Evolutionary conservation across 2,888 invertebrate genomes (phyloP).

Genomic region (Cyclophora punctaria): DNA sequence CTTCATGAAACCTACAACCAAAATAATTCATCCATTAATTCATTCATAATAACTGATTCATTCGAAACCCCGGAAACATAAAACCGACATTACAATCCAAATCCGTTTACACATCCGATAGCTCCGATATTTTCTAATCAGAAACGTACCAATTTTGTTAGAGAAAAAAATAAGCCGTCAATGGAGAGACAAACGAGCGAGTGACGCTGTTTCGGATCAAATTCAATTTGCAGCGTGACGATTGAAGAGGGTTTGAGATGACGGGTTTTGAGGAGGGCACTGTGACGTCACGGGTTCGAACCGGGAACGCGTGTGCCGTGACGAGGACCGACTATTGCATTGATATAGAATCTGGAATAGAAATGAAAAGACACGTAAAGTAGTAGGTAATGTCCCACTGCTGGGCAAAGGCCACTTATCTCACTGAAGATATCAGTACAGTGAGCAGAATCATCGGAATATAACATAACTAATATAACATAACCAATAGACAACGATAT

Average conservation of each 20-base stretch:
- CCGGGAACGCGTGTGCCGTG: slow-evolving; percentile 30
- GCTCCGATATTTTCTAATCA: slow-evolving; percentile 2
- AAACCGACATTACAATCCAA: slow-evolving; percentile 2
- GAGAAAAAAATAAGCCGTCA: slow-evolving; percentile 44
- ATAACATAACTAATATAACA: too few relatives aligned
- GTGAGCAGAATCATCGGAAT: too few relatives aligned
- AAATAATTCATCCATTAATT: too few relatives aligned
- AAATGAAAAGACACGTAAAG: too few relatives aligned
- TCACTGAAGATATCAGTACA: too few relatives aligned
- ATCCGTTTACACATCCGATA: slow-evolving; percentile 5
- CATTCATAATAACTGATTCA: slow-evolving; percentile 3
- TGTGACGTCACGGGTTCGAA: slow-evolving; percentile 24
- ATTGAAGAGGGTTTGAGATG: slow-evolving; percentile 67
- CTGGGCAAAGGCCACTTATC: too few relatives aligned
- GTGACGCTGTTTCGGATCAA: slow-evolving; percentile 63
- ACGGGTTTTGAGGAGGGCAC: slow-evolving; percentile 42
- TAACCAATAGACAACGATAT: too few relatives aligned
- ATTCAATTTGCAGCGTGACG: slow-evolving; percentile 69
- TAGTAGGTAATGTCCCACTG: too few relatives aligned
- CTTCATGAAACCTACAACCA: too few relatives aligned
- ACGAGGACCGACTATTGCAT: slow-evolving; percentile 33
- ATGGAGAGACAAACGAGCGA: slow-evolving; percentile 56
- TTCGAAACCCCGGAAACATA: slow-evolving; percentile 9
- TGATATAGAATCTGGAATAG: slow-evolving; percentile 11
- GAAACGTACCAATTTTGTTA: slow-evolving; percentile 7